Conservation (phyloP, 30 jellyfish, hydroid and myxozoan species). For the Calvadosia cruxmelitensis region DNA sequence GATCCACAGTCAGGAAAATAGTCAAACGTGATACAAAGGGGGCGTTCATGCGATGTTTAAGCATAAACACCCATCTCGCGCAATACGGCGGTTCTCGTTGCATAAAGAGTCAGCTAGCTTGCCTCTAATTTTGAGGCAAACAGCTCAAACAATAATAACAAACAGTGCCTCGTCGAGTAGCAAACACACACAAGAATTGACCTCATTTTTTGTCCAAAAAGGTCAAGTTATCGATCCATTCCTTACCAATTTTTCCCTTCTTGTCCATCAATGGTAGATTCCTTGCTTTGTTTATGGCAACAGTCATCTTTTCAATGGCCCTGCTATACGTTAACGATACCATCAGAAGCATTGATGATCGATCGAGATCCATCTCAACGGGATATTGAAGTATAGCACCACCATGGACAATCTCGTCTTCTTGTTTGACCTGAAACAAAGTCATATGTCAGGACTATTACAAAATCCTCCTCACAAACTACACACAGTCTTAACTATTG, state of each 20-base stretch:
- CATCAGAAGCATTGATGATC: constrained; percentile 67
- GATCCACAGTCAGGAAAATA: no score
- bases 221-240: neutral
- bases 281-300: constrained; percentile 82
- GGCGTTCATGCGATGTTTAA: no score
- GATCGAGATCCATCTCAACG: constrained; percentile 63
- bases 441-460: no score
- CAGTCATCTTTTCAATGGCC: constrained; percentile 64
- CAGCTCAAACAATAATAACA: constrained; percentile 18
- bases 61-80: no score
- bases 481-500: no score
- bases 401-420: neutral
- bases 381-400: constrained; percentile 19
- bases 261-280: constrained; percentile 89
- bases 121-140: constrained; percentile 54
- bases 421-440: neutral
- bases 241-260: constrained; percentile 86
- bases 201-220: neutral
- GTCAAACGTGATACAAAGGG: no score
- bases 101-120: constrained; percentile 34
- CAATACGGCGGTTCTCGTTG: no score
- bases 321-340: constrained; percentile 53
- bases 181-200: no score
- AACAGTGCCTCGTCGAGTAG: no score
- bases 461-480: no score